Base-by-base conservation (phyloP, 2,888 invertebrate species). In the Criorhina ranunculi region DNA sequence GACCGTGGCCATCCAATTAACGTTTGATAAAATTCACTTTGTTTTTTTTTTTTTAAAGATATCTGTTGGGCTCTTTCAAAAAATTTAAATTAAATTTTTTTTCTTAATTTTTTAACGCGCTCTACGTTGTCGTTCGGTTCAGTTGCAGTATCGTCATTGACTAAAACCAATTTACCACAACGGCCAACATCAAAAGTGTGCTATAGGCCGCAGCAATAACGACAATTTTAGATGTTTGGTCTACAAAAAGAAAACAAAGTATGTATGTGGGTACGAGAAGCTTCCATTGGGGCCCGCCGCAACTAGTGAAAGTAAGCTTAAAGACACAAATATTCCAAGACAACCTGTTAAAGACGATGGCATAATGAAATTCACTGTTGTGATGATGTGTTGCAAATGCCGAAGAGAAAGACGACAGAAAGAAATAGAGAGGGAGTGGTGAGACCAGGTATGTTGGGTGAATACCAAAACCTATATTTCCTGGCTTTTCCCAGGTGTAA, bases 181-280 rank as follows among this genome's bases (percentile, higher is more conserved):
- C 76, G 85, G 85, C 75, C 75, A 66, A 70, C 80, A 70, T 80
- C 80, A 66, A 85, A 85, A 85, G 75, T 80, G 75, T 66, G 75
- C 64, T 66, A 44, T 46, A 35, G 55, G 29, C 75, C 69, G 31
- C n/a, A 17, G 42, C 60, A 46, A 42, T 57, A 5, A 66, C 72
- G 77, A 70, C 64, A 81, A 15, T 46, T 53, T 64, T 40, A 12
- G 64, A 57, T 55, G 37, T 15, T 70, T 78, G 55, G 73, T 51
- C 78, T 46, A 67, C 40, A 64, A 76, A 77, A 77, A 53, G 42
- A 64, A 72, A 78, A 53, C 35, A 73, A 66, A 66, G 31, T 35
- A 11, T 9, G 15, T 31, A 40, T 42, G 44, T 53, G 9, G n/a
- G 49, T n/a, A 8, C 40, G 35, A 12, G 46, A 33, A 35, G 5